These are phyloP conservation scores for Microctenopoma lineatum DNA, from an alignment of 2,797 vertebrate genomes.

Conservation along the genomic window DNA sequence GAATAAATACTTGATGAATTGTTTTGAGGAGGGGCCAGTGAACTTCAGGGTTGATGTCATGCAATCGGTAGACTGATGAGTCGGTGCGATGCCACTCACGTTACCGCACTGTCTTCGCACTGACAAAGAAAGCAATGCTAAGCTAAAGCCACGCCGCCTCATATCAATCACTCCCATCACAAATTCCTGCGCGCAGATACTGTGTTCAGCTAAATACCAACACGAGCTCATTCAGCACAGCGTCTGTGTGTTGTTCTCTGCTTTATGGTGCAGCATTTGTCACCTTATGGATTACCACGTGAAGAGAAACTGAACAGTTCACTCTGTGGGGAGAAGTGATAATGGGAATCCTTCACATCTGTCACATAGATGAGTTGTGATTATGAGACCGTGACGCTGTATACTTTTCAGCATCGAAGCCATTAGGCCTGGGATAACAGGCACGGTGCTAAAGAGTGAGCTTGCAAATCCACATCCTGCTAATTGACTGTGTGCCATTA, in stretches of 20 bases:
- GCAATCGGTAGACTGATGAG: conserved; percentile 72
- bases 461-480: conserved; percentile 50
- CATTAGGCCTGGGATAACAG: conserved; percentile 55
- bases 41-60: conserved; percentile 56
- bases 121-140: conserved; percentile 68
- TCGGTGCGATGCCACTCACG: conserved; percentile 74
- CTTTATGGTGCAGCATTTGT: conserved; percentile 34
- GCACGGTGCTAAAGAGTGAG: conserved; percentile 31
- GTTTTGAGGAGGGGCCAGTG: conserved; percentile 44
- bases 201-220: conserved; percentile 40
- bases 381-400: conserved; percentile 26
- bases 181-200: conserved; percentile 52
- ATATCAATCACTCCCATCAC: conserved; percentile 68
- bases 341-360: conserved; percentile 43
- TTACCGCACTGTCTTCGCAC: conserved; percentile 65
- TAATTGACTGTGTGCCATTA: conserved; percentile 68
- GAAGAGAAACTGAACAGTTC: conserved; percentile 18
- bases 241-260: conserved; percentile 9
- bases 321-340: conserved; percentile 6
- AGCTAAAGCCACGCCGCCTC: conserved; percentile 45
- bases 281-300: conserved; percentile 22
- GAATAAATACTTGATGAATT: conserved; percentile 76
- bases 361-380: conserved; percentile 41
- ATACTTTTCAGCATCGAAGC: conserved; percentile 22
- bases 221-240: conserved; percentile 41